Conservation (phyloP, 2,797 vertebrate species). For the Lepus oiostolus region DNA sequence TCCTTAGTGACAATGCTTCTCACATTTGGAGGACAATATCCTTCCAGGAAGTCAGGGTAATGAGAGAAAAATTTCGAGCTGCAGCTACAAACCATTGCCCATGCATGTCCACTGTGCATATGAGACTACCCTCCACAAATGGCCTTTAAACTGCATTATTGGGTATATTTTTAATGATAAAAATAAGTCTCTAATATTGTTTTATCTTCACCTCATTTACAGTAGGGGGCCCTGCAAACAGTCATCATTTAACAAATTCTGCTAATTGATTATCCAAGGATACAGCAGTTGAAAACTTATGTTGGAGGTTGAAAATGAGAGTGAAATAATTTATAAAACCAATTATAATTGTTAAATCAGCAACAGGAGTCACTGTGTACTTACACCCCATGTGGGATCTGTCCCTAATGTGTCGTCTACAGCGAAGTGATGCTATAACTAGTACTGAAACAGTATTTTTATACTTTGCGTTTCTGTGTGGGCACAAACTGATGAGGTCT, state of each 20-base stretch:
- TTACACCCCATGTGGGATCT: too few species aligned
- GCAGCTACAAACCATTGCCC: constrained; percentile 12
- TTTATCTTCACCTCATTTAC: not conserved
- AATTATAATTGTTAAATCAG: too few species aligned
- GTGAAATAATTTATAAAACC: not conserved
- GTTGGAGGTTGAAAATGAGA: not conserved
- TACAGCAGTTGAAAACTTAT: not conserved
- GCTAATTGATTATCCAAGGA: constrained; percentile 7
- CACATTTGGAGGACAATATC: constrained; percentile 38
- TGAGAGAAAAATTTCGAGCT: constrained; percentile 59
- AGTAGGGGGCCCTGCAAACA: not conserved
- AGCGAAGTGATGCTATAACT: too few species aligned
- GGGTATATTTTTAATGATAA: constrained; percentile 34
- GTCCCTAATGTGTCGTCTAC: too few species aligned
- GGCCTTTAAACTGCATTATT: not conserved
- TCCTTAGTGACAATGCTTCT: constrained; percentile 48
- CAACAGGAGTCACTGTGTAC: too few species aligned
- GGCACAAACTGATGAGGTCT: too few species aligned
- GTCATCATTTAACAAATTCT: constrained; percentile 21
- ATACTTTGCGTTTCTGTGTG: too few species aligned
- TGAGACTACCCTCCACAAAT: not conserved
- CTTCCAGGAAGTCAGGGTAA: constrained; percentile 53
- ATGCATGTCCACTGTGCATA: not conserved
- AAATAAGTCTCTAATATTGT: constrained; percentile 49
- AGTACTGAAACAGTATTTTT: too few species aligned